Evolutionary conservation across 37 sponge, comb jelly and placozoan genomes (phyloP).

Genomic region (Axinella damicornis): DNA sequence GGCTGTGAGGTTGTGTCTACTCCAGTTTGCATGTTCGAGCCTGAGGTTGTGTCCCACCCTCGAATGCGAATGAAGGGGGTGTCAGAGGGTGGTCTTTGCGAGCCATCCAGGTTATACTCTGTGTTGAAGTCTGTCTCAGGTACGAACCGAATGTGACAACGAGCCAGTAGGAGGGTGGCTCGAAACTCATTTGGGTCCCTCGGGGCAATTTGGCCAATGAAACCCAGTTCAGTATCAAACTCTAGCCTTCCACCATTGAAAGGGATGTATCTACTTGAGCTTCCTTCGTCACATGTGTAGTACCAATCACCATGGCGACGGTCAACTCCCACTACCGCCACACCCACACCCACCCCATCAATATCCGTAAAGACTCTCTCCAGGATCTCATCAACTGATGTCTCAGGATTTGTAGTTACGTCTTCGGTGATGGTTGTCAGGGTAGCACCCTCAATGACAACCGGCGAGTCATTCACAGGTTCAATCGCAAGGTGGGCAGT

Average conservation of each 20-base stretch:
- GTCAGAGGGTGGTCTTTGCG: slow-evolving; percentile 50
- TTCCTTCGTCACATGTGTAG: slow-evolving; percentile 78
- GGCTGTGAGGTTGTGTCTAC: slow-evolving; percentile 83
- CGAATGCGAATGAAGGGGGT: slow-evolving; percentile 76
- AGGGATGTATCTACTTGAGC: slow-evolving; percentile 21
- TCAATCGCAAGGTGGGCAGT: slow-evolving; percentile 75
- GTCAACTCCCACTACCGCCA: slow-evolving; percentile 78
- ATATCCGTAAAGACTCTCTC: slow-evolving; percentile 46
- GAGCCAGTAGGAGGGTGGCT: slow-evolving; percentile 71
- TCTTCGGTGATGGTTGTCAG: slow-evolving; percentile 73
- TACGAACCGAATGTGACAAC: slow-evolving; percentile 74
- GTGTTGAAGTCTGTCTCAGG: slow-evolving; percentile 82
- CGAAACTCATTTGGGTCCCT: slow-evolving; percentile 47
- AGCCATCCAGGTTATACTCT: slow-evolving; percentile 67
- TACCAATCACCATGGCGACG: slow-evolving; percentile 79
- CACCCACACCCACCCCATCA: slow-evolving; percentile 49
- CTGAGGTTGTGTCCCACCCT: slow-evolving; percentile 85
- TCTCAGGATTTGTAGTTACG: slow-evolving; percentile 41
- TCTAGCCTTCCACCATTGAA: slow-evolving; percentile 68
- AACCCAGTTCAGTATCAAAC: slow-evolving; percentile 56
- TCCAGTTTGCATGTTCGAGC: slow-evolving; percentile 40
- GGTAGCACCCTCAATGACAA: background rate
- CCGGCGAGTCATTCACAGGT: slow-evolving; percentile 88
- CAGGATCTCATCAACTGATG: slow-evolving; percentile 39
- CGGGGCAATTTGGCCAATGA: slow-evolving; percentile 59